These are phyloP conservation scores for Hirundichthys speculiger DNA, from an alignment of 2,113 vertebrate genomes.

Conservation along the genomic window DNA sequence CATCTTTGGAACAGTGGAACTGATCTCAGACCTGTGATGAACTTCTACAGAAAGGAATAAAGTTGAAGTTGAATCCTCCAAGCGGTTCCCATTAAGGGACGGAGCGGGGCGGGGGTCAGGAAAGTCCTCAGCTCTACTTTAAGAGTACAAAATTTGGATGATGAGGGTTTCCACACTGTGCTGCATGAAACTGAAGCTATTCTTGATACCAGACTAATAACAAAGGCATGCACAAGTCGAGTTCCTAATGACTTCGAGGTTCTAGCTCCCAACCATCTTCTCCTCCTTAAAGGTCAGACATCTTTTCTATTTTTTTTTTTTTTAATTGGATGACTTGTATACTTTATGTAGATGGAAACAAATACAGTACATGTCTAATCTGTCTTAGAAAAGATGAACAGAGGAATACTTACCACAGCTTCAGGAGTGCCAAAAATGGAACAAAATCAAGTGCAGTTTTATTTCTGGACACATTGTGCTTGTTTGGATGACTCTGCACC, in stretches of 20 bases:
- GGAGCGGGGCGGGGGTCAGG: too few species aligned
- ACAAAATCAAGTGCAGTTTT: background rate
- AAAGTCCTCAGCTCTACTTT: too few species aligned
- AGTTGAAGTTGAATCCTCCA: too few species aligned
- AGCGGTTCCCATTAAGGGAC: too few species aligned
- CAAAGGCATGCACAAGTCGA: background rate
- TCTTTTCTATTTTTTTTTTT: background rate
- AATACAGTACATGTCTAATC: background rate
- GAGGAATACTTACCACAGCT: background rate
- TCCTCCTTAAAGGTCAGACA: background rate
- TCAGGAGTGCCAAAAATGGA: background rate
- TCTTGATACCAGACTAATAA: background rate
- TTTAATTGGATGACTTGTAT: background rate
- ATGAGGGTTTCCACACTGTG: fast-evolving
- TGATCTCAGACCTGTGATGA: too few species aligned
- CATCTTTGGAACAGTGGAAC: too few species aligned
- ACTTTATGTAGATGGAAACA: background rate
- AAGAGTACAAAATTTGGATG: background rate
- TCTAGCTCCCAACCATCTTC: background rate
- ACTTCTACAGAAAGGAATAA: too few species aligned
- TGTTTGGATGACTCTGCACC: background rate
- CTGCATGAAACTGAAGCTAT: background rate
- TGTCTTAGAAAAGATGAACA: background rate
- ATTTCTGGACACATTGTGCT: background rate
- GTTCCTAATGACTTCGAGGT: background rate